Percentiles rank a stretch among this genome's conserved stretches.
phyloP scores from a whole-genome alignment of 2,888 invertebrate genomes.

The Nomada ferruginata region DNA sequence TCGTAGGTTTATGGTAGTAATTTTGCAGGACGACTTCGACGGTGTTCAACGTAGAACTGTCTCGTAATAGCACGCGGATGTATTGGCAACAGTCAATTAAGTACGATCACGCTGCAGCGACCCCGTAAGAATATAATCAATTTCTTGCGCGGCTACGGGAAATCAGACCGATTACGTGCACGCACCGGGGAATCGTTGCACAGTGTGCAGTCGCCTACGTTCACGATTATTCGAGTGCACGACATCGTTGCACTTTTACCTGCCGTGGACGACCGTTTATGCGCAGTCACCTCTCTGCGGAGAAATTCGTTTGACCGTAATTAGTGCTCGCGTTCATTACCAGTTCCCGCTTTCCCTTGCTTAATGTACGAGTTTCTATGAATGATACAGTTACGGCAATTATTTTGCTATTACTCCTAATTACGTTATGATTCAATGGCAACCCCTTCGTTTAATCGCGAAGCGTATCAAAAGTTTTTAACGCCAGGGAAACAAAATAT shows the following conservation, averaged over 20 bases:
- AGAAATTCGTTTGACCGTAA: background rate
- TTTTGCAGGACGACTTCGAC: background rate
- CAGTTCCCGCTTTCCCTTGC: background rate
- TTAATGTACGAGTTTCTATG: background rate
- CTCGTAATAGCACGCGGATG: slow-evolving; percentile 25
- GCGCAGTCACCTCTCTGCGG: background rate
- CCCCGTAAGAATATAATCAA: slow-evolving; percentile 52
- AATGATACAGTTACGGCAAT: background rate
- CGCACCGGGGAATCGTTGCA: slow-evolving; percentile 30
- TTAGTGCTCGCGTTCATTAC: background rate
- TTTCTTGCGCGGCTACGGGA: slow-evolving; percentile 41
- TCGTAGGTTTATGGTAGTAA: background rate
- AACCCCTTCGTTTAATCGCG: too few relatives aligned
- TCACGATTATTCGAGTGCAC: slow-evolving; percentile 27
- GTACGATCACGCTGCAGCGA: slow-evolving; percentile 51
- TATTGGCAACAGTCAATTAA: slow-evolving; percentile 34
- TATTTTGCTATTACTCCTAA: background rate
- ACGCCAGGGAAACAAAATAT: background rate
- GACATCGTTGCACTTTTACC: slow-evolving; percentile 41
- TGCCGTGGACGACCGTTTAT: background rate
- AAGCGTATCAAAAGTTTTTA: too few relatives aligned
- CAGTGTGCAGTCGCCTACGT: slow-evolving; percentile 34
- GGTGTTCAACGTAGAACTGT: background rate
- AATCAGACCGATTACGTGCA: slow-evolving; percentile 44
- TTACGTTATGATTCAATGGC: background rate